phyloP scores from a whole-genome alignment of 2,888 invertebrate genomes.

The Cataglyphis altisquamis region DNA sequence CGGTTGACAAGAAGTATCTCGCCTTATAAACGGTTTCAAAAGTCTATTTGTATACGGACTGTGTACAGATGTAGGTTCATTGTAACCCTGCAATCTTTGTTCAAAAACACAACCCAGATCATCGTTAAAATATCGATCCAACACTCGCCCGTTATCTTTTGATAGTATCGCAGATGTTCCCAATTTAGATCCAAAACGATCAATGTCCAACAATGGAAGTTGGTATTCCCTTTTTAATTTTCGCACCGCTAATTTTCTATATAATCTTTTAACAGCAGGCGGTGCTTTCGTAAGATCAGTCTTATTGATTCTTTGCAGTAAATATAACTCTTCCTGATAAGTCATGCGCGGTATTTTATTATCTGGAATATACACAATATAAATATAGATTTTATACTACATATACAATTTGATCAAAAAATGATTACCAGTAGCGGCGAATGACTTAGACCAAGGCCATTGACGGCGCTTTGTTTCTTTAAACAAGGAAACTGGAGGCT shows the following conservation, averaged over 20 bases:
- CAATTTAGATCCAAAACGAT: constrained; percentile 79
- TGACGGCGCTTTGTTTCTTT: constrained; percentile 82
- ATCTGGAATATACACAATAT: constrained; percentile 67
- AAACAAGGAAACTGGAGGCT: constrained; percentile 82
- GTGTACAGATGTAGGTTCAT: constrained; percentile 88
- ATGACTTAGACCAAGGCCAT: constrained; percentile 86
- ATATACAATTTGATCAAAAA: background rate
- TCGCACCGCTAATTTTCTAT: constrained; percentile 88
- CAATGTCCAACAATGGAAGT: constrained; percentile 88
- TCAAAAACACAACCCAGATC: constrained; percentile 78
- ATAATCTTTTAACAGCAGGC: constrained; percentile 86
- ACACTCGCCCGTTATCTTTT: constrained; percentile 76
- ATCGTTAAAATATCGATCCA: constrained; percentile 82
- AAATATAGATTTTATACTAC: constrained; percentile 4
- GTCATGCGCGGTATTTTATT: constrained; percentile 84
- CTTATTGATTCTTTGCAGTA: constrained; percentile 84
- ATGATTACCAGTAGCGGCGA: constrained; percentile 61
- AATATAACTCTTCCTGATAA: constrained; percentile 86
- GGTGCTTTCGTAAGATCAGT: constrained; percentile 78
- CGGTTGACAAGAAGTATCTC: constrained; percentile 90
- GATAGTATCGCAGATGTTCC: constrained; percentile 54
- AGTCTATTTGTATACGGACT: constrained; percentile 91
- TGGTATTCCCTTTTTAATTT: constrained; percentile 88
- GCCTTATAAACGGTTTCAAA: constrained; percentile 94
- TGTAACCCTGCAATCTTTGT: constrained; percentile 87